Conservation (phyloP, 2,797 vertebrate genomes). For the Spheniscus humboldti region DNA sequence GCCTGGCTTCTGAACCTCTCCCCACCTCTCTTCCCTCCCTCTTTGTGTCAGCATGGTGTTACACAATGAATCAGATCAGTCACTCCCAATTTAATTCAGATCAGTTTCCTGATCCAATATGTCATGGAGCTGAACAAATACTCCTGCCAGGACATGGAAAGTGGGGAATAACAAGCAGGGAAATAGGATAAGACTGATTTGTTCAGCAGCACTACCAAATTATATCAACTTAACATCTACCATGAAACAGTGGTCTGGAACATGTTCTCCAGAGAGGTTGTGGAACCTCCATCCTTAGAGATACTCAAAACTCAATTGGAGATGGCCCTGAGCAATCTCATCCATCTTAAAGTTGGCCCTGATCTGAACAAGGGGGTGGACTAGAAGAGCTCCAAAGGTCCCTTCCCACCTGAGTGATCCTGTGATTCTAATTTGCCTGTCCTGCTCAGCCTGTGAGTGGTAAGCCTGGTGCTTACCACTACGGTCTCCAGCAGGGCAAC, state of each 20-base stretch:
- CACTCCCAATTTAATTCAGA: not conserved
- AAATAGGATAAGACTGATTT: not conserved
- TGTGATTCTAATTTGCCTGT: not conserved
- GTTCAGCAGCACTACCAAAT: not conserved
- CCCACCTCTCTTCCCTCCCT: not conserved
- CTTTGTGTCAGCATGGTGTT: not conserved
- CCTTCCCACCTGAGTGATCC: not conserved
- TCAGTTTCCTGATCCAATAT: not conserved
- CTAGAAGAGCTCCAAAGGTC: not conserved
- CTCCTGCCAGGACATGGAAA: not conserved
- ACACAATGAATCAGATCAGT: not conserved
- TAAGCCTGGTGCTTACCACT: not conserved
- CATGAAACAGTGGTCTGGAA: not conserved
- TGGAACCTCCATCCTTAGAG: not conserved
- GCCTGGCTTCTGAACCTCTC: not conserved
- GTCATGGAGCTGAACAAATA: not conserved
- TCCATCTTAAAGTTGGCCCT: not conserved
- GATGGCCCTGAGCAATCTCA: not conserved
- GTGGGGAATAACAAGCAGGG: not conserved
- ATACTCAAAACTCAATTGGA: not conserved
- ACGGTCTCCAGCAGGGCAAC: fast-evolving
- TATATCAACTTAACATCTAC: not conserved
- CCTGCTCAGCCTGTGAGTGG: not conserved
- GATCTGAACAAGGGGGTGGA: not conserved
- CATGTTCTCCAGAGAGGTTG: not conserved